Evolutionary conservation across 1,140 invertebrate genomes (phyloP).

Genomic region (Drosophila murphyi): DNA sequence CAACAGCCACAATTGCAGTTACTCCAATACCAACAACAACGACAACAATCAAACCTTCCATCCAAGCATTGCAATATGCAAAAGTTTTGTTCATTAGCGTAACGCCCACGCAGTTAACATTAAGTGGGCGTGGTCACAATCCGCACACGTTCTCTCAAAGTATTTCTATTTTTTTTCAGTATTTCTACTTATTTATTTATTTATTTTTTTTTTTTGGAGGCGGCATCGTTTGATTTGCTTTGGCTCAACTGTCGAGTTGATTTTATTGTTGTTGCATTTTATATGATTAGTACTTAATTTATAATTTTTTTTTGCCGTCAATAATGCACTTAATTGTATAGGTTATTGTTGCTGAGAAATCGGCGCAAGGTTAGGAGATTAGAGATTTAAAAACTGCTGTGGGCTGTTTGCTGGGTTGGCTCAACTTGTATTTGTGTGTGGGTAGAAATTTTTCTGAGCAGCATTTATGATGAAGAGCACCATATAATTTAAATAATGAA

Average conservation of each 20-base stretch:
- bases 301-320: slow-evolving; percentile 67
- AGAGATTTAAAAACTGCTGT: slow-evolving; percentile 29
- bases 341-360: slow-evolving; percentile 34
- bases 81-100: slow-evolving; percentile 75
- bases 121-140: slow-evolving; percentile 59
- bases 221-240: slow-evolving; percentile 75
- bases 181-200: slow-evolving; percentile 19
- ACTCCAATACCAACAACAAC: slow-evolving; percentile 40
- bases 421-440: slow-evolving; percentile 21
- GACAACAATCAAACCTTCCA: slow-evolving; percentile 67
- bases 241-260: slow-evolving; percentile 56
- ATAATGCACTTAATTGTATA: slow-evolving; percentile 65
- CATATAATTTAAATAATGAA: slow-evolving; percentile 2
- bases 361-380: slow-evolving; percentile 50
- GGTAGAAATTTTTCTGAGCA: slow-evolving; percentile 19
- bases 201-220: slow-evolving; percentile 41
- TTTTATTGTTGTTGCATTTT: slow-evolving; percentile 69
- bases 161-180: slow-evolving; percentile 21
- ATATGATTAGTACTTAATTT: slow-evolving; percentile 82
- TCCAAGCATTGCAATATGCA: slow-evolving; percentile 68
- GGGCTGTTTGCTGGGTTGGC: slow-evolving; percentile 33
- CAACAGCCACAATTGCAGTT: slow-evolving; percentile 41
- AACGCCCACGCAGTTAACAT: slow-evolving; percentile 73
- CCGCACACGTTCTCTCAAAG: slow-evolving; percentile 42
- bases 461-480: background rate